Percentiles rank a stretch among this genome's conserved stretches.
These are phyloP conservation scores for Nicator chloris DNA, from an alignment of 2,113 vertebrate genomes.

Conservation along the genomic window DNA sequence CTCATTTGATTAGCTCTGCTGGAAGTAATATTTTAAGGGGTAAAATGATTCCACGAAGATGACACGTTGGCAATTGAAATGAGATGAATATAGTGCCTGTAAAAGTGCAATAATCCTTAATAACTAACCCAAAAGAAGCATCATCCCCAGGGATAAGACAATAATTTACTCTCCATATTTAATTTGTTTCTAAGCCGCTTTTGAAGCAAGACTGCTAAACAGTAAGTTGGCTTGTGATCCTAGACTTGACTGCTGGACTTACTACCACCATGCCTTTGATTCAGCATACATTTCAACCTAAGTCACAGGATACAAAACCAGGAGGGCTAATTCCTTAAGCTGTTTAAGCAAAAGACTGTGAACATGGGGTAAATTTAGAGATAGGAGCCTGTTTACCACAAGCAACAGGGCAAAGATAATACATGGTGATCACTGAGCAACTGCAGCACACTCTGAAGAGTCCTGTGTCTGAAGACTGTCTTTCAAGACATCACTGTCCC, in stretches of 20 bases:
- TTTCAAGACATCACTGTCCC: not conserved
- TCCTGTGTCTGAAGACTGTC: not conserved
- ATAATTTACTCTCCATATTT: constrained; percentile 57
- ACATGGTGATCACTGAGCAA: not conserved
- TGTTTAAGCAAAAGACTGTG: constrained; percentile 6
- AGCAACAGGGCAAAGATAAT: not conserved
- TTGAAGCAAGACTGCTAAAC: constrained; percentile 51
- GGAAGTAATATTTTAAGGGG: constrained; percentile 49
- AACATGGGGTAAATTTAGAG: not conserved
- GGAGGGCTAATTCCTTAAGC: constrained; percentile 48
- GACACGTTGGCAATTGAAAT: constrained; percentile 59
- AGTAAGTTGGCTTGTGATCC: constrained; percentile 49
- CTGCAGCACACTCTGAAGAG: not conserved
- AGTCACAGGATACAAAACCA: constrained; percentile 25
- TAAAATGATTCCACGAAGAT: constrained; percentile 42
- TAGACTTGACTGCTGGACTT: constrained; percentile 50
- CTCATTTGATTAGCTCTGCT: constrained; percentile 53
- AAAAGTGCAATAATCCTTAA: constrained; percentile 66
- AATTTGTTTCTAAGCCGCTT: constrained; percentile 61
- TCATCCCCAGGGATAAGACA: constrained; percentile 44
- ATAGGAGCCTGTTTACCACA: not conserved
- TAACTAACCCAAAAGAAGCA: constrained; percentile 62
- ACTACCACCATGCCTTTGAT: not conserved
- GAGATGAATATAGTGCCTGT: constrained; percentile 47
- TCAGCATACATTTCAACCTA: constrained; percentile 1